Evolutionary conservation across 2,797 vertebrate genomes (phyloP).

Genomic region (Dallia pectoralis): DNA sequence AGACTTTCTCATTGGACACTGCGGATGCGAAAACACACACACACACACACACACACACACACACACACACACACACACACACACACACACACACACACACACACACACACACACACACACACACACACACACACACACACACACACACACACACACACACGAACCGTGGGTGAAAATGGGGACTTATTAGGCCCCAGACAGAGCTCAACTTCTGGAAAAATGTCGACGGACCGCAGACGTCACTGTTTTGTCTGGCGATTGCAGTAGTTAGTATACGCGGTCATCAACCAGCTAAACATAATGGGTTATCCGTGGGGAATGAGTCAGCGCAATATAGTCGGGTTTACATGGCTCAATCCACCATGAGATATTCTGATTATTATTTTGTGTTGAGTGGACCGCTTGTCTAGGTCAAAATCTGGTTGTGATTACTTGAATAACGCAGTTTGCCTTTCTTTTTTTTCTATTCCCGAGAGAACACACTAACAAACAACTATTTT

Average conservation of each 20-base stretch:
- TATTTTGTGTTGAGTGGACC: background rate
- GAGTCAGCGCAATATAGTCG: background rate
- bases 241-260: slow-evolving; percentile 13
- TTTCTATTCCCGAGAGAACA: background rate
- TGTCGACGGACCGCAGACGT: slow-evolving; percentile 1
- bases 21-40: slow-evolving; percentile 41
- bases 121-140: slow-evolving; percentile 32
- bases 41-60: slow-evolving; percentile 32
- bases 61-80: slow-evolving; percentile 35
- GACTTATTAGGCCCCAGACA: slow-evolving; percentile 38
- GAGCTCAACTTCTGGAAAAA: slow-evolving; percentile 6
- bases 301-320: background rate
- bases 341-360: background rate
- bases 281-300: slow-evolving; percentile 2
- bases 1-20: slow-evolving; percentile 53
- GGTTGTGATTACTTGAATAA: background rate
- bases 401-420: background rate
- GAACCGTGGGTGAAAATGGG: slow-evolving; percentile 27
- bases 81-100: slow-evolving; percentile 42
- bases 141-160: slow-evolving; percentile 42
- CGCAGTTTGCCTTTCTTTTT: background rate
- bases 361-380: background rate
- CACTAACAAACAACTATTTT: background rate
- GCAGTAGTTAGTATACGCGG: background rate
- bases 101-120: slow-evolving; percentile 38